A percentile compares a stretch with the other conserved stretches of the same genome.
Conservation (phyloP, 2,113 vertebrate species). For the Riparia riparia region DNA sequence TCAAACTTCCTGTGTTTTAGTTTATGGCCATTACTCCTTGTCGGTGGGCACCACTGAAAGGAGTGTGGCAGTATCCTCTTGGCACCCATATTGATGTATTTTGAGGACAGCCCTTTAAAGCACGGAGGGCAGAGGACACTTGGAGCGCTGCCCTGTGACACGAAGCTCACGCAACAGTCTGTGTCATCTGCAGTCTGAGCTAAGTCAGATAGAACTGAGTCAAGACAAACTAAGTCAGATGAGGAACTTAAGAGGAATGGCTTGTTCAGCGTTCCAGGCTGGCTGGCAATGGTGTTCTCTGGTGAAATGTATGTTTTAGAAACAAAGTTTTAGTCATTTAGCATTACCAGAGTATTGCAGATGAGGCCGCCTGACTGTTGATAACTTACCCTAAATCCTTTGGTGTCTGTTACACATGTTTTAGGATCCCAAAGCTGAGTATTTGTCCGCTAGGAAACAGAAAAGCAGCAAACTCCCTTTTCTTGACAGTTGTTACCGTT, state of each 20-base stretch:
- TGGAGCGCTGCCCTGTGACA: neutral
- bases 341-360: neutral
- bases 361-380: neutral
- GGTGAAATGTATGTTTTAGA: neutral
- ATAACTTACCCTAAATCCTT: neutral
- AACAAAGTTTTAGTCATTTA: neutral
- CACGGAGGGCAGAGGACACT: neutral
- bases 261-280: neutral
- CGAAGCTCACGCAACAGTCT: accelerated
- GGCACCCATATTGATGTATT: neutral
- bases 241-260: neutral
- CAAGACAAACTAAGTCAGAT: neutral
- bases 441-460: neutral
- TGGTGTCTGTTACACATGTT: accelerated
- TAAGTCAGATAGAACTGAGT: neutral
- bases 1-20: neutral
- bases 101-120: neutral
- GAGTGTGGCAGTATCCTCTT: neutral
- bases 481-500: neutral
- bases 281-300: neutral
- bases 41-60: neutral
- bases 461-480: neutral
- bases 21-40: neutral
- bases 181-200: neutral
- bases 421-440: neutral